phyloP scores from a whole-genome alignment of 2,113 vertebrate genomes.

The Leiothrix lutea region DNA sequence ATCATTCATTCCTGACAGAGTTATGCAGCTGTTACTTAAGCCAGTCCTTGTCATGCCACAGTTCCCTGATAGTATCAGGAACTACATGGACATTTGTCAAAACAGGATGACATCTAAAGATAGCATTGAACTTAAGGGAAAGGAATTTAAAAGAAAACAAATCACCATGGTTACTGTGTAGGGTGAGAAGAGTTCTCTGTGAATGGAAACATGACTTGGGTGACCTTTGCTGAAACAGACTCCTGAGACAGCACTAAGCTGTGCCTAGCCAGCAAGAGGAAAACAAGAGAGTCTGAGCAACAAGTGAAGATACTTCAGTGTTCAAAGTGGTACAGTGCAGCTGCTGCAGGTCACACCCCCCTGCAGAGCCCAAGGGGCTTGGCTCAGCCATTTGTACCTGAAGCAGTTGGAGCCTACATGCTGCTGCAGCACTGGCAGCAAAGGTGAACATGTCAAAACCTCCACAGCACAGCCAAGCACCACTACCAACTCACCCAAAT shows the following conservation, averaged over 20 bases:
- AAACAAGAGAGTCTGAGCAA: background rate
- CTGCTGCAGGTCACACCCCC: background rate
- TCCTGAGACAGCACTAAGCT: background rate
- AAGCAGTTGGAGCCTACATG: background rate
- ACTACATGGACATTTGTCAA: conserved; percentile 48
- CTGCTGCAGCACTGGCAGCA: background rate
- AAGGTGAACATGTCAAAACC: background rate
- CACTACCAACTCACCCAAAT: background rate
- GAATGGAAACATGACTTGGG: background rate
- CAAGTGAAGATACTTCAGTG: background rate
- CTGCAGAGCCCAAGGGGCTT: background rate
- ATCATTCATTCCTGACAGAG: conserved; percentile 28
- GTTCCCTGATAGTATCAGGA: conserved; percentile 30
- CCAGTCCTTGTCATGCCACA: conserved; percentile 37
- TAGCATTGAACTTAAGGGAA: conserved; percentile 51
- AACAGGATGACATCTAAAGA: conserved; percentile 60
- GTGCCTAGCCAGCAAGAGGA: background rate
- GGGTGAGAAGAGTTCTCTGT: conserved; percentile 15
- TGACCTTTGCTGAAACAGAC: background rate
- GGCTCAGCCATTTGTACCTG: background rate
- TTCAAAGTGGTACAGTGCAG: background rate
- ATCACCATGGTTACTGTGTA: conserved; percentile 33
- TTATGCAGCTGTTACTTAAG: conserved; percentile 21
- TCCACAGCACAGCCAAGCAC: background rate
- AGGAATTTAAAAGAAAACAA: conserved; percentile 64